Evolutionary conservation across 37 sponge, comb jelly and placozoan genomes (phyloP).

Genomic region (Eunapius fragilis): DNA sequence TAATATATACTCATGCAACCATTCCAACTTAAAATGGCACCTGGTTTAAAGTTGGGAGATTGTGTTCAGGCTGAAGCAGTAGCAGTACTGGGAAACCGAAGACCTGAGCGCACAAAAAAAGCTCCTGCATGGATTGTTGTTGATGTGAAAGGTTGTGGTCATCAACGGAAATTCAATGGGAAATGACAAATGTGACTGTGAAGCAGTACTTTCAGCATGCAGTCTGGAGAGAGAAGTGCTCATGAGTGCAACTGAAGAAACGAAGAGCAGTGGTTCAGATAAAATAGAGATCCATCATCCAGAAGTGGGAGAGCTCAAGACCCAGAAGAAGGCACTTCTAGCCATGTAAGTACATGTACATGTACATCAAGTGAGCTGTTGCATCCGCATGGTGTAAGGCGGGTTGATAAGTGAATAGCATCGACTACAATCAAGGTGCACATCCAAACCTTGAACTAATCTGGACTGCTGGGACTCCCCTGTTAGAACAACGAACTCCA

Average conservation of each 20-base stretch:
- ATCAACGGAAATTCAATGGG: not conserved
- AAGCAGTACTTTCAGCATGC: not conserved
- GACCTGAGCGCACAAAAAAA: not conserved
- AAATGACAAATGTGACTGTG: not conserved
- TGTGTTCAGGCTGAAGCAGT: not conserved
- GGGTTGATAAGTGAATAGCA: too few species aligned
- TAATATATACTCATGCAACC: not conserved
- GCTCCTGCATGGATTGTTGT: not conserved
- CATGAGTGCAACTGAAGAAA: not conserved
- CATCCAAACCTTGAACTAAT: too few species aligned
- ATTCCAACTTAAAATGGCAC: not conserved
- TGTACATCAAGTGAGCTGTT: too few species aligned
- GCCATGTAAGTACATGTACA: too few species aligned
- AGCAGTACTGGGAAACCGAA: not conserved
- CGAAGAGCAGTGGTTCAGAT: not conserved
- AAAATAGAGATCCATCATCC: not conserved
- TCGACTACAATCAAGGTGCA: too few species aligned
- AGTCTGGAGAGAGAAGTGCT: not conserved
- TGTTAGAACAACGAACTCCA: too few species aligned
- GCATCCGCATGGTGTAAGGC: too few species aligned
- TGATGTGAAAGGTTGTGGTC: not conserved
- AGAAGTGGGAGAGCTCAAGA: not conserved
- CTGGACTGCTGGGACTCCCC: too few species aligned
- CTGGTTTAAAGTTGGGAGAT: not conserved
- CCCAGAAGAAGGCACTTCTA: not conserved